A percentile compares a stretch with the other conserved stretches of the same genome.
Evolutionary conservation across 2,888 invertebrate genomes (phyloP).

Genomic region (Artemia sp.): DNA sequence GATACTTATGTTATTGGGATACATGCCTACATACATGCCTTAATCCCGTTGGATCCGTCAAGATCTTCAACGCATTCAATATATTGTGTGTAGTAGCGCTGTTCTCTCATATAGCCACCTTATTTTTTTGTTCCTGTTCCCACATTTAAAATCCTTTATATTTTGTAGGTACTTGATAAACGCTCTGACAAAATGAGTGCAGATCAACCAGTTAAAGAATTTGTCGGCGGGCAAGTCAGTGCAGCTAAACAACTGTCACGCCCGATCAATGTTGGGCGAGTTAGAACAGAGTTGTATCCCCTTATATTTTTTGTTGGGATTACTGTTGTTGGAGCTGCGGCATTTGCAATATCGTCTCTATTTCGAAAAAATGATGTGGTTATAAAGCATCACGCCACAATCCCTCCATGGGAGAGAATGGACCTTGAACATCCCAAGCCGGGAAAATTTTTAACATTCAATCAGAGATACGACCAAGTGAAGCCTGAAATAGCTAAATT

Average conservation of each 20-base stretch:
- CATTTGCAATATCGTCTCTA: neutral
- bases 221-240: neutral
- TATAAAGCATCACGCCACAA: slow-evolving; percentile 4
- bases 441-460: neutral
- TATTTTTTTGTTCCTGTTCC: too few species aligned
- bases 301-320: neutral
- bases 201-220: neutral
- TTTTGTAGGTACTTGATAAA: too few species aligned
- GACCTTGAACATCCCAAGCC: neutral
- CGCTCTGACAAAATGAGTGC: neutral
- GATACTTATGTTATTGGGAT: too few species aligned
- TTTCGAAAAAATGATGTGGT: neutral
- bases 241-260: neutral
- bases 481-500: neutral
- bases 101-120: too few species aligned
- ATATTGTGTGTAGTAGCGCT: too few species aligned
- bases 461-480: slow-evolving; percentile 11
- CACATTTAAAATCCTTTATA: too few species aligned
- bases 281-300: too few species aligned
- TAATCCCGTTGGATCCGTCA: too few species aligned
- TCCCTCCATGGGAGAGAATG: slow-evolving; percentile 12
- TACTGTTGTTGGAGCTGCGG: neutral
- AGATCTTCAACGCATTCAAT: too few species aligned
- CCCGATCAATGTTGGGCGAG: neutral
- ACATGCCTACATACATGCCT: too few species aligned